phyloP scores from a whole-genome alignment of 2,113 vertebrate genomes.

The Cavia porcellus region DNA sequence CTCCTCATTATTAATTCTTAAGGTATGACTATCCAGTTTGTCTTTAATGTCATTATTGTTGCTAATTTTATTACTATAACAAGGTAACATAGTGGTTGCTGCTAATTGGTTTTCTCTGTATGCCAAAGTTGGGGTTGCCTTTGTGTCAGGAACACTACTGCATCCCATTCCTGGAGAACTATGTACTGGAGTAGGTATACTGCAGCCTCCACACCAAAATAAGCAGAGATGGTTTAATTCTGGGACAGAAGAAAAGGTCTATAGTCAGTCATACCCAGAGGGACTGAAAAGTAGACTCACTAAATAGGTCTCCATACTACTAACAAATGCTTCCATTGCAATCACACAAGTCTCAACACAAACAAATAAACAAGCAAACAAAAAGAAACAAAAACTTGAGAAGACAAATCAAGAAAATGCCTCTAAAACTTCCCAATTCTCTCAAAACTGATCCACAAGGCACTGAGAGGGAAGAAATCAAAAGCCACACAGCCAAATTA shows the following conservation, averaged over 20 bases:
- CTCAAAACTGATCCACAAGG: not conserved
- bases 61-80: not conserved
- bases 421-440: not conserved
- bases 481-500: not conserved
- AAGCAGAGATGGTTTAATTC: not conserved
- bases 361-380: not conserved
- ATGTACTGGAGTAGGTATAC: not conserved
- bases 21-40: not conserved
- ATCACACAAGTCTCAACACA: not conserved
- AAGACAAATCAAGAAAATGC: not conserved
- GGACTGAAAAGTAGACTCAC: not conserved
- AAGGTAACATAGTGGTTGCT: not conserved
- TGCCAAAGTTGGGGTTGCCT: not conserved
- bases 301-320: not conserved
- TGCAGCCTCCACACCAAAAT: not conserved
- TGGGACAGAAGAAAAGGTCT: not conserved
- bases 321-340: not conserved
- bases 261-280: not conserved
- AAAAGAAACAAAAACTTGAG: not conserved
- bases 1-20: not conserved
- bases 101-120: not conserved
- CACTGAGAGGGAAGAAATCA: not conserved
- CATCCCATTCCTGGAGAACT: not conserved
- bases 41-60: not conserved
- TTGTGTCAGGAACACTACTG: not conserved